Evolutionary conservation across 2,888 invertebrate genomes (phyloP).

Genomic region (Tillus elongatus): DNA sequence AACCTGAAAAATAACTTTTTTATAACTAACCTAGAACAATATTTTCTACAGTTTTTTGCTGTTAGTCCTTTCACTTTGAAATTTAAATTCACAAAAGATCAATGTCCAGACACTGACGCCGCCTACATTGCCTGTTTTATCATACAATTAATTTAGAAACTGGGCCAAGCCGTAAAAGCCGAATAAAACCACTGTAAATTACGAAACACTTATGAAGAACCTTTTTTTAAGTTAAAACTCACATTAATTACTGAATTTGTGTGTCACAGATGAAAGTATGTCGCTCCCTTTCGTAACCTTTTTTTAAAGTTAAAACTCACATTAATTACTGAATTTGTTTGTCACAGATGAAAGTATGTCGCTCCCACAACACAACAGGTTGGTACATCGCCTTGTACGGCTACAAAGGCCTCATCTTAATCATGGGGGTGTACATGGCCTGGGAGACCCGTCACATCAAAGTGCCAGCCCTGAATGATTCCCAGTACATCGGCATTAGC

Average conservation of each 20-base stretch:
- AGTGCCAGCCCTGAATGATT: constrained; percentile 85
- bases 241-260: constrained; percentile 14
- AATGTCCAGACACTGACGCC: no score
- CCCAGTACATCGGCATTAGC: constrained; percentile 87
- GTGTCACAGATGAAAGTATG: constrained; percentile 82
- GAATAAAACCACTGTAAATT: no score
- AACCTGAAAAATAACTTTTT: no score
- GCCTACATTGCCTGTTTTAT: no score
- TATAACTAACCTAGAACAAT: no score
- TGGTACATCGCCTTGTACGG: constrained; percentile 87
- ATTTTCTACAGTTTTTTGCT: no score
- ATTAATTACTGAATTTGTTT: constrained; percentile 27
- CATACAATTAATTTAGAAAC: no score
- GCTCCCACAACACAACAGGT: constrained; percentile 76
- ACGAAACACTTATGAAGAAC: no score
- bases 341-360: constrained; percentile 83
- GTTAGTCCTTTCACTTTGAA: no score
- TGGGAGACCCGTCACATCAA: constrained; percentile 92
- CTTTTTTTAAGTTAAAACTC: not conserved
- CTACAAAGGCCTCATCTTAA: constrained; percentile 79
- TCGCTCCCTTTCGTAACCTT: constrained; percentile 55
- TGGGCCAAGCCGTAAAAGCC: no score
- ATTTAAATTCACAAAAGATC: no score
- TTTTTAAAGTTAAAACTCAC: constrained; percentile 1
- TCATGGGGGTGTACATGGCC: constrained; percentile 91